A percentile compares a stretch with the other conserved stretches of the same genome.
Evolutionary conservation across 2,888 invertebrate species (phyloP).

Genomic region (Dorcus parallelipipedus): DNA sequence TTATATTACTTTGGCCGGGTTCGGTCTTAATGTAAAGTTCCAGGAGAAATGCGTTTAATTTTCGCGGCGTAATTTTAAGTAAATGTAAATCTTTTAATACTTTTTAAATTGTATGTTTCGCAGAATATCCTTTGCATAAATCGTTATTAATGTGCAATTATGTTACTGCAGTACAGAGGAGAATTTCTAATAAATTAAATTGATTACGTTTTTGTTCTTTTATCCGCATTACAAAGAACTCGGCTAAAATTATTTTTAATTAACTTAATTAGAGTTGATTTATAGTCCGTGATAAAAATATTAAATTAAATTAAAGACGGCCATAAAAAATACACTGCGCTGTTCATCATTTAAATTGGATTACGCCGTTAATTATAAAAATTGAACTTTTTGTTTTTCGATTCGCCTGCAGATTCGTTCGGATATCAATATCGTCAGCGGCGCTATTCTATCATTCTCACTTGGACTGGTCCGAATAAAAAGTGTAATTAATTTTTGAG

Average conservation of each 20-base stretch:
- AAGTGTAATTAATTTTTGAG: slow-evolving; percentile 49
- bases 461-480: slow-evolving; percentile 36
- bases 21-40: not conserved
- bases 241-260: slow-evolving; percentile 49
- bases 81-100: slow-evolving; percentile 14
- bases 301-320: slow-evolving; percentile 49
- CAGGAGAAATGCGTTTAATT: not conserved
- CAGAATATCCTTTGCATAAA: slow-evolving; percentile 17
- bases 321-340: slow-evolving; percentile 41
- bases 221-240: slow-evolving; percentile 40
- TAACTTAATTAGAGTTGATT: slow-evolving; percentile 38
- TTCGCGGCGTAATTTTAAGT: not conserved
- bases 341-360: slow-evolving; percentile 42
- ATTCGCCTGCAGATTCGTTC: slow-evolving; percentile 26
- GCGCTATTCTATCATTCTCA: slow-evolving; percentile 32
- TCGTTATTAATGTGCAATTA: slow-evolving; percentile 27
- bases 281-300: slow-evolving; percentile 42
- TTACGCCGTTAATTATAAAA: slow-evolving; percentile 42
- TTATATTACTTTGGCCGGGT: not conserved
- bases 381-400: slow-evolving; percentile 33
- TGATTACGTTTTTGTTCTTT: slow-evolving; percentile 42
- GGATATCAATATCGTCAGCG: slow-evolving; percentile 33
- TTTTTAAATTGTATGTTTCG: slow-evolving; percentile 2
- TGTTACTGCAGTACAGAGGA: slow-evolving; percentile 23
- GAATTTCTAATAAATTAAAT: slow-evolving; percentile 44